These are phyloP conservation scores for Oryzias woworae DNA, from an alignment of 2,113 vertebrate genomes.

Conservation along the genomic window DNA sequence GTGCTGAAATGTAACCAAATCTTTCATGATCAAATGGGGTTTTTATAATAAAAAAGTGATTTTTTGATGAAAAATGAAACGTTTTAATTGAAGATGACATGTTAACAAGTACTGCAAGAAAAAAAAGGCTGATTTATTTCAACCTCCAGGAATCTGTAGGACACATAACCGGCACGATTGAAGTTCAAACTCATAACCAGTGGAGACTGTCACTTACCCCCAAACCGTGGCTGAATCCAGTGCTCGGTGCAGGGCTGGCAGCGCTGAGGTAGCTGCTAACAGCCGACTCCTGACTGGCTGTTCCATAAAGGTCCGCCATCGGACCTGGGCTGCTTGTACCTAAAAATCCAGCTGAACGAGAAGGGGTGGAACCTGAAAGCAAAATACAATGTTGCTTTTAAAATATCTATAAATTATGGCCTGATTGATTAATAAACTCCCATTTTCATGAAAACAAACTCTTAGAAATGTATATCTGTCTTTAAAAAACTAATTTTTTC, in stretches of 20 bases:
- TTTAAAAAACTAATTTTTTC: too few relatives aligned
- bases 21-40: too few relatives aligned
- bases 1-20: too few relatives aligned
- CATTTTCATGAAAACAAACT: neutral
- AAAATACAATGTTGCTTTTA: neutral
- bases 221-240: slow-evolving; percentile 95
- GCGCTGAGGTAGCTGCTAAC: slow-evolving; percentile 99
- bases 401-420: neutral
- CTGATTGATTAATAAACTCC: neutral
- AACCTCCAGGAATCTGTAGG: neutral
- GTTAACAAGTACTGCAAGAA: neutral
- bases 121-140: neutral
- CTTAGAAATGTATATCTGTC: too few relatives aligned
- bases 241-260: slow-evolving; percentile 94
- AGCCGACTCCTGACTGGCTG: slow-evolving; percentile 94
- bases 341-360: slow-evolving; percentile 94
- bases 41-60: too few relatives aligned
- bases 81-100: neutral
- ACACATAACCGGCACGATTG: neutral
- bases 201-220: slow-evolving; percentile 80
- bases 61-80: neutral
- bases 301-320: slow-evolving; percentile 96
- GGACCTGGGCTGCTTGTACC: slow-evolving; percentile 97
- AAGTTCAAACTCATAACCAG: neutral
- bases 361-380: slow-evolving; percentile 87